Evolutionary conservation across 2,888 invertebrate genomes (phyloP), one percentile per base, ranked within the genome.

Genomic region (Clanis bilineata): DNA sequence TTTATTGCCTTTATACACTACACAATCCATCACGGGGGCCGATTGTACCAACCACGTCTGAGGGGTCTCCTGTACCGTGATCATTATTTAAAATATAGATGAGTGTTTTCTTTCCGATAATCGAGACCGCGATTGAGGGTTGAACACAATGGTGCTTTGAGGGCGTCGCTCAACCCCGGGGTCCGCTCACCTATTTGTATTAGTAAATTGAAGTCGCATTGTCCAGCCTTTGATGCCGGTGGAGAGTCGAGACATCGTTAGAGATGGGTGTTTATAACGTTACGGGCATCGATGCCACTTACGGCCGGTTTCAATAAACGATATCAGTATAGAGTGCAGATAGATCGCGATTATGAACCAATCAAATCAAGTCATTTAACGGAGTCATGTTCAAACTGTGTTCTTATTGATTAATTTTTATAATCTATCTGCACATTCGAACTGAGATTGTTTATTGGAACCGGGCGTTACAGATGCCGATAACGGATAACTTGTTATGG

Each of bases 11-110:
- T 82, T 79, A 80, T 85, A 80, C 78, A n/a, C n/a, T n/a, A n/a
- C 72, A 82, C 90, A 84, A 90, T 91, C 83, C 88, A 90, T 90
- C 90, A 90, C 81, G 18, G 75, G 80, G 65, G 73, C 69, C 74
- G 79, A 85, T 85, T 87, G 87, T 88, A 81, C 82, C 81, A 73
- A 81, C 82, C 81, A 73, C 70, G 60, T 55, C 64, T 61, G 64
- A 72, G 66, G 66, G 73, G 76, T 69, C 69, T 68, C 70, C 73
- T 74, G 75, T 76, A 70, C 82, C 83, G 76, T 86, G 90, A 91
- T 91, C 91, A 90, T 92, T 91, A 90, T 92, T 92, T 91, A 90
- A 91, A 92, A 91, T 90, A 92, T 91, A 89, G 90, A 92, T 90
- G 90, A 85, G 90, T 90, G 91, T 91, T 92, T 92, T 92, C 91